These are phyloP conservation scores for Tachycineta bicolor DNA, from an alignment of 2,113 vertebrate genomes.

Conservation along the genomic window DNA sequence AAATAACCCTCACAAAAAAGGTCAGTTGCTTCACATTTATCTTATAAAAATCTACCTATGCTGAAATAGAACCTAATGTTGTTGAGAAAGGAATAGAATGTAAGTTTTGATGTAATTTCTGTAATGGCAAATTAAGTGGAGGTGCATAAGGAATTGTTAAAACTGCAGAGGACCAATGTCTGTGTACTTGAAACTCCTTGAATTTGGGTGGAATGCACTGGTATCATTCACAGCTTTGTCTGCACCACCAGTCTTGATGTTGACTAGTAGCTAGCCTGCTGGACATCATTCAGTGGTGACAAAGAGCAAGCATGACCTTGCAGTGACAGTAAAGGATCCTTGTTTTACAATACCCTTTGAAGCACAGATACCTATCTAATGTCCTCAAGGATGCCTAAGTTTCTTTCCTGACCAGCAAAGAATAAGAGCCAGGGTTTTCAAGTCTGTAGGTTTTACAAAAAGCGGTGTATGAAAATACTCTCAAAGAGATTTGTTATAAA, in stretches of 20 bases:
- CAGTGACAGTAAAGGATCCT: neutral
- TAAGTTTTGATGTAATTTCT: neutral
- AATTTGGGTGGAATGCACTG: neutral
- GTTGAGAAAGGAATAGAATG: neutral
- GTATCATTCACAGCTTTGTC: neutral
- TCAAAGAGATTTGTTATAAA: neutral
- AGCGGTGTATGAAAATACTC: neutral
- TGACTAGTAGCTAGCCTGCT: neutral
- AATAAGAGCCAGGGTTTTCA: neutral
- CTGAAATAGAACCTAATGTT: neutral
- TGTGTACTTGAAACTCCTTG: neutral
- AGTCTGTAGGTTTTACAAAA: neutral
- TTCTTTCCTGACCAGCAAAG: neutral
- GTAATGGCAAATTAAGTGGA: neutral
- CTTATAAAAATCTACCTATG: neutral
- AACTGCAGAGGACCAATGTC: neutral
- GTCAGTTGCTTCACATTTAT: neutral
- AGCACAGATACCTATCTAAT: neutral
- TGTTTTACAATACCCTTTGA: neutral
- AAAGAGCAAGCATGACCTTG: neutral
- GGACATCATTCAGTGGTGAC: neutral
- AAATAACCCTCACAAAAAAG: neutral
- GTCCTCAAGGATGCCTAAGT: neutral
- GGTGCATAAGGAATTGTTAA: neutral
- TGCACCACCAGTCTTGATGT: neutral